phyloP scores from a whole-genome alignment of 1,140 invertebrate species.

The Leptinotarsa texana region DNA sequence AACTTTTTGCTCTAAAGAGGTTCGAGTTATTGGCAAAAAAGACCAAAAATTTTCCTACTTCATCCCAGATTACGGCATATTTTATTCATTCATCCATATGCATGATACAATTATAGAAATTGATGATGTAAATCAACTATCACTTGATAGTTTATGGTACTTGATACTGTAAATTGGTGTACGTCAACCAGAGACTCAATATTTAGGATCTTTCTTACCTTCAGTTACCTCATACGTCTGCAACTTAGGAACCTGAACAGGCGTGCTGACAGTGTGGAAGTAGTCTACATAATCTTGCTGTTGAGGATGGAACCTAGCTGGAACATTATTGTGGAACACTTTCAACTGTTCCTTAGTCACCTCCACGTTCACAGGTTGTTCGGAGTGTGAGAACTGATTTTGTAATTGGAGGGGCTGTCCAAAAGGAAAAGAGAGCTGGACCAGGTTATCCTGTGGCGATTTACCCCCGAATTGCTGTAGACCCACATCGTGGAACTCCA shows the following conservation, averaged over 20 bases:
- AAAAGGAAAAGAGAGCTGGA: slow-evolving; percentile 39
- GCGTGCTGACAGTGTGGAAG: slow-evolving; percentile 30
- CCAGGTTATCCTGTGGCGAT: slow-evolving; percentile 27
- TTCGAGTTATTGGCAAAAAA: too few species aligned
- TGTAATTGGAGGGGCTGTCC: slow-evolving; percentile 13
- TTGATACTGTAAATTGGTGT: too few species aligned
- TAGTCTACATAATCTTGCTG: slow-evolving; percentile 36
- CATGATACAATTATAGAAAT: too few species aligned
- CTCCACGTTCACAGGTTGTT: slow-evolving; percentile 45
- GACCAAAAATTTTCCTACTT: too few species aligned
- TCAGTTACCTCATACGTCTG: slow-evolving; percentile 52
- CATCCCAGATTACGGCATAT: too few species aligned
- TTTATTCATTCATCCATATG: too few species aligned
- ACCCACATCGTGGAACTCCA: slow-evolving; percentile 10
- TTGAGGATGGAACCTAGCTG: slow-evolving; percentile 34
- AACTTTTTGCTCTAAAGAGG: too few species aligned
- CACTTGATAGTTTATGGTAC: too few species aligned
- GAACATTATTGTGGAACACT: slow-evolving; percentile 45
- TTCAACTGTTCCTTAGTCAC: slow-evolving; percentile 53
- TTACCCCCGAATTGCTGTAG: slow-evolving; percentile 1
- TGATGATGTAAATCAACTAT: too few species aligned
- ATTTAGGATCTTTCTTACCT: slow-evolving; percentile 26
- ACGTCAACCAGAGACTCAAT: too few species aligned
- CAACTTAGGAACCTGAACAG: slow-evolving; percentile 35
- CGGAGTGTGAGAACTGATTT: slow-evolving; percentile 26